phyloP scores from a whole-genome alignment of 2,888 invertebrate species.

The Scaptodrosophila latifasciaeformis region DNA sequence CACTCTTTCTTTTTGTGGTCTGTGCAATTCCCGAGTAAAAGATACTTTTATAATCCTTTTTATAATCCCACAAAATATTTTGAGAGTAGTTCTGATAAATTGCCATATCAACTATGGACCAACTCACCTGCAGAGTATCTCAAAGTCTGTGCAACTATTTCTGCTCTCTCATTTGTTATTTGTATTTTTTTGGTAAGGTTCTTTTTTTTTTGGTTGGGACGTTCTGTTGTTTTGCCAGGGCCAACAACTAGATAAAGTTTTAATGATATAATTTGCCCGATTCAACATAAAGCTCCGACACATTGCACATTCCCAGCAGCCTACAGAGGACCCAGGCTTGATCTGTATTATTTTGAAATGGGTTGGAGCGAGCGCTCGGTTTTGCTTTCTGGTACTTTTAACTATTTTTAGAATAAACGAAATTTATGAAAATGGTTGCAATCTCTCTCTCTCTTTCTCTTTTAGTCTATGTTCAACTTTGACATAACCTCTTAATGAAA shows the following conservation, averaged over 20 bases:
- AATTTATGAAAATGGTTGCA: constrained; percentile 34
- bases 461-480: constrained; percentile 18
- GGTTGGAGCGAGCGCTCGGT: not conserved
- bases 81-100: too few species aligned
- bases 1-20: too few species aligned
- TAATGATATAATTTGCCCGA: constrained; percentile 40
- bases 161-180: too few species aligned
- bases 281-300: constrained; percentile 1
- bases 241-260: constrained; percentile 36
- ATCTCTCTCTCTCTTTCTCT: not conserved
- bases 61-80: too few species aligned
- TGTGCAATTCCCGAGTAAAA: too few species aligned
- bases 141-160: too few species aligned
- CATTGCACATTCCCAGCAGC: not conserved
- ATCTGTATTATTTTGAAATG: not conserved
- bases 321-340: not conserved
- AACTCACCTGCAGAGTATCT: too few species aligned
- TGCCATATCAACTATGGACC: too few species aligned
- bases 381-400: constrained; percentile 6
- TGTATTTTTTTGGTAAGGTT: too few species aligned
- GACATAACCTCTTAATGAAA: constrained; percentile 34
- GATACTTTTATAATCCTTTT: too few species aligned
- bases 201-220: too few species aligned
- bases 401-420: constrained; percentile 26
- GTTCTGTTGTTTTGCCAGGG: too few species aligned